Evolutionary conservation across 30 jellyfish, hydroid and myxozoan genomes (phyloP), one percentile per base, ranked within the genome.

Genomic region (Hydractinia echinata): DNA sequence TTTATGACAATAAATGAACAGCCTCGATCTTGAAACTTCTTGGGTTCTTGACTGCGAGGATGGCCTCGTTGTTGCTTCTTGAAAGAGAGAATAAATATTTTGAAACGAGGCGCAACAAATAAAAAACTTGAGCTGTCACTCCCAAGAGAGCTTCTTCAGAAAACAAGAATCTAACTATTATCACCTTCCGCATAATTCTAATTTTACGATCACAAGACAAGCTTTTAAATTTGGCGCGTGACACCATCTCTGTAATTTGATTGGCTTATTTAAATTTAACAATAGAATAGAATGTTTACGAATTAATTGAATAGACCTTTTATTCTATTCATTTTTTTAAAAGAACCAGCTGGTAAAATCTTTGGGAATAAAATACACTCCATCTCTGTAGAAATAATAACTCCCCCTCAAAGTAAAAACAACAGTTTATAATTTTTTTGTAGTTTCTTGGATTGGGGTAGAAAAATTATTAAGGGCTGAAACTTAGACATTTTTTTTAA

Each of bases 181-280:
- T 30, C 44, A 30, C 44, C 44, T 30, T 30, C 44, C 44, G 44
- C 44, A 30, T 30, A 30, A 30, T 30, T 30, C 44, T 30, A 30
- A 30, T 30, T 30, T 30, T 30, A 30, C 16, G 7, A 7, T 64
- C 39, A n/a, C 39, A 51, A 58, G 69, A 64, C 10, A n/a, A 44
- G 19, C 74, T 64, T 64, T 64, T 13, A 13, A 64, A n/a, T 64
- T 64, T 64, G 19, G 74, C 74, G 74, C 74, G 19, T 64, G 51
- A 64, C 39, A n/a, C 19, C 7, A 64, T n/a, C 39, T 51, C 74
- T 64, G 16, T 51, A 64, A 64, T 64, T 64, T 13, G 19, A 64
- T 64, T 64, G 74, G 74, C 39, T 64, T 1, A 4, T 13, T 64
- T 13, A 64, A 64, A 64, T 13, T 64, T 13, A 4, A 64, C 8